Conservation (phyloP, 2,113 vertebrate genomes). For the Lepus europaeus region DNA sequence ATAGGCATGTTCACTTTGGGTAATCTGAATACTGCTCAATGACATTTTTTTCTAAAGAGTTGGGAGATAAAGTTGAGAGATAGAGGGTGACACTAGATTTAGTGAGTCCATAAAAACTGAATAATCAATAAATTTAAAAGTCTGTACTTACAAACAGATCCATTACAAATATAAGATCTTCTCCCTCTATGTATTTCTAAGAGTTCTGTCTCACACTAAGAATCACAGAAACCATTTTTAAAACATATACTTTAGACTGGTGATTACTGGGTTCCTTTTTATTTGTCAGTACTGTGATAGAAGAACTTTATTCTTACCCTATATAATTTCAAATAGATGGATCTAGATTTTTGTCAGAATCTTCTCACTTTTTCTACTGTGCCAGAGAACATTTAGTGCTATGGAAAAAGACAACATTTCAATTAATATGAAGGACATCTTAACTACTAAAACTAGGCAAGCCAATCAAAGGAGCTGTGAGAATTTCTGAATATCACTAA, state of each 20-base stretch:
- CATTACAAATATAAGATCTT: neutral
- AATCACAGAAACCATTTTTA: neutral
- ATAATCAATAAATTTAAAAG: neutral
- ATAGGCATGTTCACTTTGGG: neutral
- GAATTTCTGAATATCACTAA: neutral
- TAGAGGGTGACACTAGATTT: neutral
- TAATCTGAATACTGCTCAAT: no score
- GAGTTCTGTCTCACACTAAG: neutral
- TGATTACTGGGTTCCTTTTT: neutral
- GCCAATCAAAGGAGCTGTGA: neutral
- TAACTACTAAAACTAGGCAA: neutral
- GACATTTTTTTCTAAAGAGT: no score
- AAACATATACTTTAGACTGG: neutral
- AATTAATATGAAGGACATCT: neutral
- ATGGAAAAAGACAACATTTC: neutral
- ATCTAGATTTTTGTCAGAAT: neutral
- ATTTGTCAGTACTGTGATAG: neutral
- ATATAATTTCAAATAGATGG: neutral
- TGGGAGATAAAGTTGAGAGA: neutral
- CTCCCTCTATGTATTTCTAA: neutral
- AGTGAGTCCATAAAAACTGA: neutral
- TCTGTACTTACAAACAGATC: neutral
- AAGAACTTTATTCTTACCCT: neutral
- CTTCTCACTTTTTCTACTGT: neutral
- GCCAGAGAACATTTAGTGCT: constrained; percentile 29